A percentile compares a stretch with the other conserved stretches of the same genome.
Evolutionary conservation across 2,797 vertebrate genomes (phyloP).

Genomic region (Eulemur mongoz): DNA sequence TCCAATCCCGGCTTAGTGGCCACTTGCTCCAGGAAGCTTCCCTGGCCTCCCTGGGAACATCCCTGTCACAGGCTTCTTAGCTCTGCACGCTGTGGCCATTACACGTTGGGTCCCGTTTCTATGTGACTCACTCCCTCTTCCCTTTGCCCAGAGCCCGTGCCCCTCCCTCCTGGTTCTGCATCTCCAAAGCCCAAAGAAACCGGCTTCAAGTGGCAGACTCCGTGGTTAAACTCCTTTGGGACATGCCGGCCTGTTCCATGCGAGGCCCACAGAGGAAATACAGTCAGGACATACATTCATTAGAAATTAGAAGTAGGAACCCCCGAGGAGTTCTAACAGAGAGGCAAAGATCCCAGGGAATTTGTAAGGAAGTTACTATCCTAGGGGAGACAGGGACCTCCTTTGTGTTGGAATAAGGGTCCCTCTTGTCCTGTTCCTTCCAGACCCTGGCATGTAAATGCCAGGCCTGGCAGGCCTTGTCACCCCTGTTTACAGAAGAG

Average conservation of each 20-base stretch:
- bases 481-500: background rate
- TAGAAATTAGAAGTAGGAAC: background rate
- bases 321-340: background rate
- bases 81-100: background rate
- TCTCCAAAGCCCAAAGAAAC: background rate
- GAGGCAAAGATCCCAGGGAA: background rate
- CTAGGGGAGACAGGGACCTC: background rate
- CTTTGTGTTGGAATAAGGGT: background rate
- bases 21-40: background rate
- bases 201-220: no score
- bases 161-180: background rate
- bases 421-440: background rate
- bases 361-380: background rate
- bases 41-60: background rate
- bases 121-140: background rate
- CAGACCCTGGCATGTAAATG: background rate
- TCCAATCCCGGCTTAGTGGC: background rate
- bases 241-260: background rate
- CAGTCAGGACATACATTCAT: fast-evolving
- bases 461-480: background rate
- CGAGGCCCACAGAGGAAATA: background rate
- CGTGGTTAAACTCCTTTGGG: background rate
- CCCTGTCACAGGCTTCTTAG: no score
- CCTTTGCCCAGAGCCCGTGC: background rate
- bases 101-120: background rate